Evolutionary conservation across 2,888 invertebrate genomes (phyloP).

Genomic region (Yponomeuta malinellus): DNA sequence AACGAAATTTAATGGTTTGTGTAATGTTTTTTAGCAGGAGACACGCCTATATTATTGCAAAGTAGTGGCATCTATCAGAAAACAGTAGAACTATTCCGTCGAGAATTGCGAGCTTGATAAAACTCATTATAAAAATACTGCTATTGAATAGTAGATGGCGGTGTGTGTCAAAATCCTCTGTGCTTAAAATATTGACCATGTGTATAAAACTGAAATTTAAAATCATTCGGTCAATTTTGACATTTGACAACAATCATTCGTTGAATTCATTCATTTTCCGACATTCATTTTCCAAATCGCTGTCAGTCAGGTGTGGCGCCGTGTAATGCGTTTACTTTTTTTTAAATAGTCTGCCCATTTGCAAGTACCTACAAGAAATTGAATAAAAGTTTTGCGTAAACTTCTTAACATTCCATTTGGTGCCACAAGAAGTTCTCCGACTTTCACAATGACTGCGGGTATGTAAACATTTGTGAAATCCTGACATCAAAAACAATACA

Average conservation of each 20-base stretch:
- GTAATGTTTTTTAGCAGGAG: too few species aligned
- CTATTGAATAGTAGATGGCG: background rate
- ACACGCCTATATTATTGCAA: too few species aligned
- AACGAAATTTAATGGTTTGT: too few species aligned
- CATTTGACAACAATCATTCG: background rate
- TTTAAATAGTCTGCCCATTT: too few species aligned
- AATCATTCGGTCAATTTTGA: slow-evolving; percentile 4
- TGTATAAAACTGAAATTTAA: background rate
- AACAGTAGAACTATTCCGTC: too few species aligned
- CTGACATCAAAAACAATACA: too few species aligned
- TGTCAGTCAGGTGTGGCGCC: background rate
- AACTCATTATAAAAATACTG: background rate
- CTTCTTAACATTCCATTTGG: too few species aligned
- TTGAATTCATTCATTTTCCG: background rate
- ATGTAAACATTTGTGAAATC: background rate
- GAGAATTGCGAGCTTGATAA: too few species aligned
- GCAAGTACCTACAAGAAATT: too few species aligned
- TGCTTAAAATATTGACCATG: background rate
- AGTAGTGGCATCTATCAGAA: too few species aligned
- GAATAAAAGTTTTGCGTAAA: too few species aligned
- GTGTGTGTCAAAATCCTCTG: background rate
- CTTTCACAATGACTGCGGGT: background rate
- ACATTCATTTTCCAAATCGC: background rate
- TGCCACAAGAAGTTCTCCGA: background rate
- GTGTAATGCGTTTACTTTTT: too few species aligned